These are phyloP conservation scores for Mythimna albipuncta DNA, from an alignment of 2,888 invertebrate species.

Conservation along the genomic window DNA sequence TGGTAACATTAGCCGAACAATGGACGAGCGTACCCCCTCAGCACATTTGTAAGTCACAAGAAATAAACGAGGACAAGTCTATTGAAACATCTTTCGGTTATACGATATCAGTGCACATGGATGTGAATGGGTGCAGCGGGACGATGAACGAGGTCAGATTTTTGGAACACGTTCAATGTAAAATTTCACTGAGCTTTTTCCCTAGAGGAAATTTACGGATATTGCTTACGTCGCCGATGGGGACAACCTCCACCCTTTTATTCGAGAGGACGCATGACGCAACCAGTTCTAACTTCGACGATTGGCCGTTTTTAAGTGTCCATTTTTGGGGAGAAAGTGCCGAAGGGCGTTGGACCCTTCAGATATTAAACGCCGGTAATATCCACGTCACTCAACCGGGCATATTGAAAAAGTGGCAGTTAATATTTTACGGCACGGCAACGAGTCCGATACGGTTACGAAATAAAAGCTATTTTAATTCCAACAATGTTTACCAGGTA, in stretches of 20 bases:
- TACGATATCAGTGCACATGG: slow-evolving; percentile 95
- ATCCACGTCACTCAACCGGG: slow-evolving; percentile 96
- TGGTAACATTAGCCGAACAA: slow-evolving; percentile 97
- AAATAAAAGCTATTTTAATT: slow-evolving; percentile 88
- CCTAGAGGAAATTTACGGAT: slow-evolving; percentile 98
- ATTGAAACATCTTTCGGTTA: slow-evolving; percentile 95
- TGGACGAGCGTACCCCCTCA: slow-evolving; percentile 98
- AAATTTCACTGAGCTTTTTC: slow-evolving; percentile 97
- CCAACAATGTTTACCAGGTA: slow-evolving; percentile 84
- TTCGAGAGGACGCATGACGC: slow-evolving; percentile 98
- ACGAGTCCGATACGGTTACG: slow-evolving; percentile 95
- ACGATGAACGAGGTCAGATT: slow-evolving; percentile 96
- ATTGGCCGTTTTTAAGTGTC: slow-evolving; percentile 99
- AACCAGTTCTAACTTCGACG: slow-evolving; percentile 97
- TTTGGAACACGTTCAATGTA: slow-evolving; percentile 99
- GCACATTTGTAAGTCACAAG: slow-evolving; percentile 98
- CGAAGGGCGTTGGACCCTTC: slow-evolving; percentile 96
- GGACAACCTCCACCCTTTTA: slow-evolving; percentile 97
- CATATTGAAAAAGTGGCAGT: slow-evolving; percentile 98
- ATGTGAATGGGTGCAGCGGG: slow-evolving; percentile 97
- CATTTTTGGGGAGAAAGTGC: slow-evolving; percentile 99
- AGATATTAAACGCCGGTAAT: slow-evolving; percentile 94
- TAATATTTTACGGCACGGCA: slow-evolving; percentile 98
- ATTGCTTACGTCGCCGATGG: slow-evolving; percentile 97
- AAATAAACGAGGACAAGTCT: slow-evolving; percentile 95